phyloP scores from a whole-genome alignment of 2,888 invertebrate species.

The Sesamia inferens region DNA sequence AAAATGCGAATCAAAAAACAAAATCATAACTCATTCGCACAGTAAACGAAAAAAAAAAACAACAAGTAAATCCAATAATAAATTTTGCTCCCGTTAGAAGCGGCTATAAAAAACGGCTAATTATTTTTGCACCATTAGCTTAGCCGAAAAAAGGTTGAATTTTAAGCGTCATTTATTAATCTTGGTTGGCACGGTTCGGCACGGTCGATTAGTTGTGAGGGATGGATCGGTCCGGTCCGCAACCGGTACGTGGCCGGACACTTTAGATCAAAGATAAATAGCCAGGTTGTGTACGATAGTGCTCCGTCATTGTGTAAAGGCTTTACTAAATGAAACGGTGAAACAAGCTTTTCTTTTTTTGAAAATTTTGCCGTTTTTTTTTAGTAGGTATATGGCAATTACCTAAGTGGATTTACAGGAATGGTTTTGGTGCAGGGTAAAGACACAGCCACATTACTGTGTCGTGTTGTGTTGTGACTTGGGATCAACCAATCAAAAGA shows the following conservation, averaged over 20 bases:
- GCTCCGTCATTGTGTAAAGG: constrained; percentile 61
- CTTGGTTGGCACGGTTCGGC: constrained; percentile 68
- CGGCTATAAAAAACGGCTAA: constrained; percentile 82
- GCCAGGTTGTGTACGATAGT: constrained; percentile 60
- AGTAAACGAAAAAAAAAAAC: constrained; percentile 69
- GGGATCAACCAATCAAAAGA: too few relatives aligned
- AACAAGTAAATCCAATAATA: constrained; percentile 76
- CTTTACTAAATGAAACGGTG: constrained; percentile 43
- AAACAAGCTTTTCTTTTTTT: neutral
- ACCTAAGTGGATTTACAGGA: neutral
- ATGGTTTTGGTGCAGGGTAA: too few relatives aligned
- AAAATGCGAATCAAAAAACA: constrained; percentile 36
- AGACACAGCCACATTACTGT: too few relatives aligned
- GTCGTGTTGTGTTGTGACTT: too few relatives aligned
- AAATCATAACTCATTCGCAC: constrained; percentile 79
- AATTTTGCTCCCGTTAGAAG: constrained; percentile 71
- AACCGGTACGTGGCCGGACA: constrained; percentile 63
- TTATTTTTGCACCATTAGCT: constrained; percentile 86
- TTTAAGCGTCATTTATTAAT: constrained; percentile 89
- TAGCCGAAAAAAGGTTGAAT: constrained; percentile 88
- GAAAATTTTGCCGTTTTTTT: constrained; percentile 12
- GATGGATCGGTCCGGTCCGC: constrained; percentile 72
- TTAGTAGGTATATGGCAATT: neutral
- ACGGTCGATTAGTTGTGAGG: constrained; percentile 84
- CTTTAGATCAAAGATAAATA: constrained; percentile 69